Evolutionary conservation across 2,797 vertebrate species (phyloP), one percentile per base, ranked within the genome.

Genomic region (Aphelocoma californica): DNA sequence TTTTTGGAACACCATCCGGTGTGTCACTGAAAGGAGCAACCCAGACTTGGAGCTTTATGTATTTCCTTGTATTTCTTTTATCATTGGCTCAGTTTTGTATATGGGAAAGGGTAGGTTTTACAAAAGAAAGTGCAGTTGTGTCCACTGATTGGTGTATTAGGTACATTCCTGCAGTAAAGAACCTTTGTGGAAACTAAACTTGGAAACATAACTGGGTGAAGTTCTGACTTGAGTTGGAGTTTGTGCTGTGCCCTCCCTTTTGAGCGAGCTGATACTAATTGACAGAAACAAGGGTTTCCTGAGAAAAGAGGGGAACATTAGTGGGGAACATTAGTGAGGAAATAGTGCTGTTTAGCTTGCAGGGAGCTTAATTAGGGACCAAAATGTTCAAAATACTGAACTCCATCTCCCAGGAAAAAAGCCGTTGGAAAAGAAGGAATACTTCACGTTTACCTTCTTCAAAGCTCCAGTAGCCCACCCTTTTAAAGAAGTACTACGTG

Each of bases 401-500:
- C 32, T 83, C 18, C 15, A 6, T 34, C 34, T 64, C 0, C 0
- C 29, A 24, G 40, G 42, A 23, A n/a, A 45, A 69, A 72, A 87
- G 51, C 18, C 11, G 7, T 28, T 71, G 44, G 53, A 51, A 57
- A 75, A 50, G 74, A 73, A 57, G 40, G 48, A 67, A 6, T 58
- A 3, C 18, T 69, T 83, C 0, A 3, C 16, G 14, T 84, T 69
- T 23, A 26, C 23, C 44, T 81, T 31, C 18, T 64, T 29, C 34
- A 51, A 12, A 81, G 58, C n/a, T 48, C 53, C 34, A 13, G 29
- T 40, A 75, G 38, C 32, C 38, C 3, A 5, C 16, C 56, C 47
- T 81, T 40, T 25, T 29, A 19, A 64, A 36, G 21, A 5, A 34
- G 5, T n/a, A 10, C 16, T 19, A 4, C 0, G 0, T 71, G 47